Conservation (phyloP, 2,113 vertebrate genomes). For the Microtus ochrogaster region DNA sequence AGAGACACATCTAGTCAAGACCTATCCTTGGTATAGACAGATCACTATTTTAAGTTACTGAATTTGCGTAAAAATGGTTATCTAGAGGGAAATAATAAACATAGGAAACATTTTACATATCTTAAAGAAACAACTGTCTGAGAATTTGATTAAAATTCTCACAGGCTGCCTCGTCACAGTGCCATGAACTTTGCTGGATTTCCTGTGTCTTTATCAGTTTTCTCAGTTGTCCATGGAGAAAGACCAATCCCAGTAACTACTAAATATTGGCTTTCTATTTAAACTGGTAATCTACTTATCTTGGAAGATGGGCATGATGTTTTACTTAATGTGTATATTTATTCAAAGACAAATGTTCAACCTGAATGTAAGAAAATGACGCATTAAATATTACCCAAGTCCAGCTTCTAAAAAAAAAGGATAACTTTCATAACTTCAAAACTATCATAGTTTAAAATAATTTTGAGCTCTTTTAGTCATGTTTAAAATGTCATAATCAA, state of each 20-base stretch:
- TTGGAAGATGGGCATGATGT: not conserved
- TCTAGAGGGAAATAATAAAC: not conserved
- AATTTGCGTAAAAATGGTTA: not conserved
- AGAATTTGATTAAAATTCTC: not conserved
- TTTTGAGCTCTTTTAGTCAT: not conserved
- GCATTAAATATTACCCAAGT: not conserved
- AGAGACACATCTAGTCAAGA: not conserved
- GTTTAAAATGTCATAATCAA: not conserved
- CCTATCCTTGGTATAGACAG: not conserved
- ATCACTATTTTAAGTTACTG: not conserved
- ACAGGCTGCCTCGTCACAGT: accelerated
- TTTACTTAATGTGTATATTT: not conserved
- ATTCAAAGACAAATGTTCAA: not conserved
- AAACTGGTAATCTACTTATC: not conserved
- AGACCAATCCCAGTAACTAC: not conserved
- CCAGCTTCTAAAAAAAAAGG: not conserved
- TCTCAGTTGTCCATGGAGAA: not conserved
- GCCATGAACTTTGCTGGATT: not conserved
- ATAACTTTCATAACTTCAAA: not conserved
- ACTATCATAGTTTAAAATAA: not conserved
- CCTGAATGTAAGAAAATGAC: not conserved
- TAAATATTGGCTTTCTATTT: not conserved
- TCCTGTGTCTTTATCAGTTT: not conserved
- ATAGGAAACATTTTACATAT: not conserved
- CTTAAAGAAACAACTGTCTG: not conserved